Base-by-base conservation (phyloP, 2,888 invertebrate genomes). In the Lamellibrachia satsuma region DNA sequence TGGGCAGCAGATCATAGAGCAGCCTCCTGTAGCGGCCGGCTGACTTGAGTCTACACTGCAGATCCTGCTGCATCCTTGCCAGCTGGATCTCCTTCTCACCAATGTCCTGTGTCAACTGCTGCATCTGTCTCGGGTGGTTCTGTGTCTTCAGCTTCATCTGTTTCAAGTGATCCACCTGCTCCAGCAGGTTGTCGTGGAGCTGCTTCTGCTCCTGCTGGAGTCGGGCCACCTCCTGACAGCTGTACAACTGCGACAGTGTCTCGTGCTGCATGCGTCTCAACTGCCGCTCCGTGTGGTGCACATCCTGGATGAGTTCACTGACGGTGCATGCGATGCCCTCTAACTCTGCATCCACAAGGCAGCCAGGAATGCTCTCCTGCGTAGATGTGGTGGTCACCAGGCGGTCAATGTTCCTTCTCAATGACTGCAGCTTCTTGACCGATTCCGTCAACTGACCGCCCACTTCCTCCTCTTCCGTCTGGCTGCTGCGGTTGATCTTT, bases 401-500 rank as follows among this genome's bases (percentile, higher is more conserved):
- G 15, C 22, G 22, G 75, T 75, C 75, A 75, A 75, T 75, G 75
- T 75, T 75, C 75, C 22, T 15, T n/a, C 75, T 75, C 75, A 75
- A n/a, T n/a, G 22, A 75, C 75, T 75, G 75, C 75, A 75, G 75
- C 75, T 75, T 75, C 75, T 15, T 75, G 75, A 75, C 75, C 0
- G 75, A 75, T n/a, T 75, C 15, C 15, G 75, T 75, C 75, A 75
- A 22, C 22, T 75, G 75, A 75, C 75, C 75, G n/a, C 75, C 75
- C 75, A 75, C 75, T n/a, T 75, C 75, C 55, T 9, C 55, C 75
- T 75, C 75, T n/a, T 75, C 75, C n/a, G 75, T 75, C 75, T 75
- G 75, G 22, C n/a, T 22, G 22, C 75, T 75, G 75, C 22, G 22
- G 75, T 75, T n/a, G n/a, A n/a, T 75, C 75, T 75, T 75, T n/a